Evolutionary conservation across 92 coral and sea anemone genomes (phyloP).

Genomic region (Siderastrea radians): DNA sequence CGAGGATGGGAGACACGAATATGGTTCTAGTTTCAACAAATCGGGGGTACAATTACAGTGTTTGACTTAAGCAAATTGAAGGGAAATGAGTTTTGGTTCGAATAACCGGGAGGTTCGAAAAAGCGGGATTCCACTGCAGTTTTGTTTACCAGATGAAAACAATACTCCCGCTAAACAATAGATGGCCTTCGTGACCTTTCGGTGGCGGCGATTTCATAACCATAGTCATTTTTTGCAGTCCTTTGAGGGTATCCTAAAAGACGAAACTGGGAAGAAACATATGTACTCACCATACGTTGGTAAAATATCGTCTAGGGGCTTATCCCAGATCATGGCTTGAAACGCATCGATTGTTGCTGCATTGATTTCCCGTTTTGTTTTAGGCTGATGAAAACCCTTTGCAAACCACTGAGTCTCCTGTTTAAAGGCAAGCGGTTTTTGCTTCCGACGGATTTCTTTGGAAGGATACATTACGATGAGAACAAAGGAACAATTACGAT

Average conservation of each 20-base stretch:
- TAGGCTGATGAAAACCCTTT: background rate
- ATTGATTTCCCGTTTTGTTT: background rate
- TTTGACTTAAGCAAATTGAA: too few relatives aligned
- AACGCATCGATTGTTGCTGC: conserved; percentile 12
- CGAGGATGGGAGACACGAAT: too few relatives aligned
- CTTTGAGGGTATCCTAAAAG: background rate
- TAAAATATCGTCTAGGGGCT: conserved; percentile 8
- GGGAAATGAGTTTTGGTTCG: too few relatives aligned
- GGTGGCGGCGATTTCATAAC: background rate
- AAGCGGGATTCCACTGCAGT: too few relatives aligned
- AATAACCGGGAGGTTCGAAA: too few relatives aligned
- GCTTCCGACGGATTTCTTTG: conserved; percentile 11
- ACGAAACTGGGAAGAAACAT: background rate
- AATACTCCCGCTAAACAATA: too few relatives aligned
- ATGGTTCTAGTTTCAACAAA: too few relatives aligned
- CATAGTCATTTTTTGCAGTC: background rate
- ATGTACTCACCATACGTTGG: background rate
- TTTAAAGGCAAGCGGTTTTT: conserved; percentile 11
- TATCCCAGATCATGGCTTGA: conserved; percentile 8
- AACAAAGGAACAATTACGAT: background rate
- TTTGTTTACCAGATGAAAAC: too few relatives aligned
- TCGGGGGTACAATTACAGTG: too few relatives aligned
- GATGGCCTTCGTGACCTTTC: background rate
- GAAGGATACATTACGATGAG: conserved; percentile 4
- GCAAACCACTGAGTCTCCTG: background rate